Percentiles rank a stretch among this genome's conserved stretches.
These are phyloP conservation scores for Arctopsyche grandis DNA, from an alignment of 1,140 invertebrate genomes.

Conservation along the genomic window DNA sequence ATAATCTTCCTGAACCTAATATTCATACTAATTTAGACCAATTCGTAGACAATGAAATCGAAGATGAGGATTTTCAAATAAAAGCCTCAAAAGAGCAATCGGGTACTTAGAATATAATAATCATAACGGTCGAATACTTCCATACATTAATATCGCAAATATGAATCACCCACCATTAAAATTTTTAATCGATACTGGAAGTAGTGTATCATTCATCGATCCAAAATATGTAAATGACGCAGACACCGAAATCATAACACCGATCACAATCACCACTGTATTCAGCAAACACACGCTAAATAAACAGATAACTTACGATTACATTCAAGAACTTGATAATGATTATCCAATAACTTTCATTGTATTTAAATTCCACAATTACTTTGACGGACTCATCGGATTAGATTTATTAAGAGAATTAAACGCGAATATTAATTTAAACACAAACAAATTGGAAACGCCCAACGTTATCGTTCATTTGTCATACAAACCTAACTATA, in stretches of 20 bases:
- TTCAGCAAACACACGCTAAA: not conserved
- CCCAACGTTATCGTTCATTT: too few species aligned
- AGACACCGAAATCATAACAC: not conserved
- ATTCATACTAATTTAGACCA: not conserved
- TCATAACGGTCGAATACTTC: not conserved
- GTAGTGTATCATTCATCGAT: not conserved
- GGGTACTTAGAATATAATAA: not conserved
- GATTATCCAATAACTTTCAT: slow-evolving; percentile 15
- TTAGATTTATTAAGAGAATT: slow-evolving; percentile 34
- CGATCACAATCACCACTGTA: not conserved
- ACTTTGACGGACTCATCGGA: slow-evolving; percentile 42
- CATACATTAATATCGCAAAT: not conserved
- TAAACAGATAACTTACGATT: not conserved
- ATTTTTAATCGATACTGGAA: not conserved
- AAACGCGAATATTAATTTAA: slow-evolving; percentile 34
- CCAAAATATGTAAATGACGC: not conserved
- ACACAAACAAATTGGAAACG: not conserved
- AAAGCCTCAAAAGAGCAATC: not conserved
- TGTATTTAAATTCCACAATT: slow-evolving; percentile 43
- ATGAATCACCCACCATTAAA: not conserved
- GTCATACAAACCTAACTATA: not conserved
- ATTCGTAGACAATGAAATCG: too few species aligned
- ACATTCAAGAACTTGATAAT: slow-evolving; percentile 20
- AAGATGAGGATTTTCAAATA: too few species aligned
- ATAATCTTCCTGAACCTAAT: not conserved